phyloP scores from a whole-genome alignment of 2,888 invertebrate species.

The Lycocerus yunnanus region DNA sequence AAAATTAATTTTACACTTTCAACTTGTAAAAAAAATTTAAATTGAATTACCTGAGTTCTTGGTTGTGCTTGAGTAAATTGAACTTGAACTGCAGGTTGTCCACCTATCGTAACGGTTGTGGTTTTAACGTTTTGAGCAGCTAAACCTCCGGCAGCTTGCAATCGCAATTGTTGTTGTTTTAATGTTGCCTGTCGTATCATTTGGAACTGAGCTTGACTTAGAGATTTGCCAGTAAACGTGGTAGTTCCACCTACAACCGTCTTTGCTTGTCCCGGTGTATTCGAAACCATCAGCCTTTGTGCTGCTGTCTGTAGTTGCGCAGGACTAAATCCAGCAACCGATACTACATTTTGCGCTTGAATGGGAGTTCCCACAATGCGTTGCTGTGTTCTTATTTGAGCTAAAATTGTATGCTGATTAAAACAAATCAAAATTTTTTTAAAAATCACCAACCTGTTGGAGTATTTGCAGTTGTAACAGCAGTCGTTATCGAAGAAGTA shows the following conservation, averaged over 20 bases:
- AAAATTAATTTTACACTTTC: background rate
- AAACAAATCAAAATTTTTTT: slow-evolving; percentile 1
- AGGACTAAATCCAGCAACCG: slow-evolving; percentile 51
- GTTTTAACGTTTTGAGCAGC: slow-evolving; percentile 47
- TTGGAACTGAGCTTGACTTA: slow-evolving; percentile 63
- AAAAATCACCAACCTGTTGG: slow-evolving; percentile 44
- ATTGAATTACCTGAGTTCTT: slow-evolving; percentile 31
- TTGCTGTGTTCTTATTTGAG: slow-evolving; percentile 48
- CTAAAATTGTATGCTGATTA: slow-evolving; percentile 34
- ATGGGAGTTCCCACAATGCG: slow-evolving; percentile 52
- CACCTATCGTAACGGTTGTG: slow-evolving; percentile 49
- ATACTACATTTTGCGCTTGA: slow-evolving; percentile 51
- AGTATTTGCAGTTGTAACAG: slow-evolving; percentile 50
- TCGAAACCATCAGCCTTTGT: slow-evolving; percentile 56
- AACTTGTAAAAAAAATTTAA: background rate
- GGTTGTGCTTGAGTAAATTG: slow-evolving; percentile 54
- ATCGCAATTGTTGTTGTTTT: slow-evolving; percentile 50
- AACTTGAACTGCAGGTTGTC: slow-evolving; percentile 45
- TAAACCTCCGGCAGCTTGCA: slow-evolving; percentile 46
- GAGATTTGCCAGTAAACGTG: slow-evolving; percentile 57
- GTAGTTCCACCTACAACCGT: slow-evolving; percentile 42
- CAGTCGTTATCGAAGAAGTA: slow-evolving; percentile 54
- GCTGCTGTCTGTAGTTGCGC: slow-evolving; percentile 55
- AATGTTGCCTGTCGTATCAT: slow-evolving; percentile 63
- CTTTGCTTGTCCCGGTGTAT: slow-evolving; percentile 47